Conservation (phyloP, 2,888 invertebrate genomes). For the Oscheius onirici region DNA sequence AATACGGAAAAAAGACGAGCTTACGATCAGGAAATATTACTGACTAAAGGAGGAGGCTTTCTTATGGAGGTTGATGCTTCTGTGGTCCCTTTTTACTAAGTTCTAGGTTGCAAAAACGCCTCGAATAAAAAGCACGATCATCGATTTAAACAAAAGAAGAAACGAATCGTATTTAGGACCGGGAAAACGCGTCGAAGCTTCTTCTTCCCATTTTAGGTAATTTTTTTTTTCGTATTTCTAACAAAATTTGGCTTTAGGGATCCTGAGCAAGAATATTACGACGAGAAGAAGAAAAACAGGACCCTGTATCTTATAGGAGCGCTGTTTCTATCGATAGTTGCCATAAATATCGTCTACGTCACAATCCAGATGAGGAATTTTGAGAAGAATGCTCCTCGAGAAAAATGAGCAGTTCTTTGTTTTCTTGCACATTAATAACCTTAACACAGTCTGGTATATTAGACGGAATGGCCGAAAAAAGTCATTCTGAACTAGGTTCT, state of each 20-base stretch:
- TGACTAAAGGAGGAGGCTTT: slow-evolving; percentile 20
- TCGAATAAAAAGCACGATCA: slow-evolving; percentile 18
- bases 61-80: slow-evolving; percentile 24
- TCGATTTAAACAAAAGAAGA: slow-evolving; percentile 26
- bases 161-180: slow-evolving; percentile 21
- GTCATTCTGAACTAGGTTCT: neutral
- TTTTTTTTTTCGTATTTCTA: too few relatives aligned
- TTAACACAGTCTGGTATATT: slow-evolving; percentile 3
- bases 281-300: slow-evolving; percentile 25
- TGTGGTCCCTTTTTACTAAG: neutral
- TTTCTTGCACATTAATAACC: neutral
- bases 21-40: slow-evolving; percentile 22
- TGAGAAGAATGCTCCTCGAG: too few relatives aligned
- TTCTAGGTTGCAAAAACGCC: slow-evolving; percentile 18
- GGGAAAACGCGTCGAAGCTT: neutral
- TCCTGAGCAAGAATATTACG: slow-evolving; percentile 33
- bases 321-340: neutral
- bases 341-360: slow-evolving; percentile 28
- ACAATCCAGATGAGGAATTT: too few relatives aligned
- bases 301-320: slow-evolving; percentile 10
- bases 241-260: too few relatives aligned
- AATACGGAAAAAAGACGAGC: slow-evolving; percentile 21
- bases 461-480: neutral
- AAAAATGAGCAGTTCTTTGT: slow-evolving; percentile 9
- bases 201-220: neutral